These are phyloP conservation scores for Criorhina ranunculi DNA, from an alignment of 2,888 invertebrate genomes.

Conservation along the genomic window DNA sequence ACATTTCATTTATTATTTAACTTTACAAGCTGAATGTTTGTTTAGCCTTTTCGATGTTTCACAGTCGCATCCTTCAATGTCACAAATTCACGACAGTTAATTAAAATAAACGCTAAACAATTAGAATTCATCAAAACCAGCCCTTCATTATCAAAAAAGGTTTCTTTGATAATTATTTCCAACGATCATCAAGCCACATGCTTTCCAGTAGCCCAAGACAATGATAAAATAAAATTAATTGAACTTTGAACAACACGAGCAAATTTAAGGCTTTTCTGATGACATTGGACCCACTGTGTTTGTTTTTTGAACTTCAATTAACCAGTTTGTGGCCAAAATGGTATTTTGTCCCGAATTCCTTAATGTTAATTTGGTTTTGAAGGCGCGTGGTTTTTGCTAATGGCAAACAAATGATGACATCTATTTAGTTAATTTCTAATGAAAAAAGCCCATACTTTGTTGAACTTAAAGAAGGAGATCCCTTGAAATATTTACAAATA, in stretches of 20 bases:
- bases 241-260: slow-evolving; percentile 35
- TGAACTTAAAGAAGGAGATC: not conserved
- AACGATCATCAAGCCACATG: slow-evolving; percentile 35
- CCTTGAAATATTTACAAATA: no score
- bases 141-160: slow-evolving; percentile 31
- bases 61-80: not conserved
- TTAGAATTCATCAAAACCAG: slow-evolving; percentile 40
- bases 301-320: slow-evolving; percentile 30
- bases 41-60: not conserved
- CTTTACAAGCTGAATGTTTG: no score
- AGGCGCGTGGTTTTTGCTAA: slow-evolving; percentile 16
- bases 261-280: slow-evolving; percentile 24
- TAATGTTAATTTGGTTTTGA: slow-evolving; percentile 34
- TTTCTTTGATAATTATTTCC: slow-evolving; percentile 31
- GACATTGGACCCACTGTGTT: slow-evolving; percentile 27
- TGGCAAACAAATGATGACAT: slow-evolving; percentile 11
- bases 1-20: no score
- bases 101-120: slow-evolving; percentile 34
- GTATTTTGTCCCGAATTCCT: slow-evolving; percentile 4
- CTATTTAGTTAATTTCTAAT: not conserved
- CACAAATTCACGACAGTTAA: slow-evolving; percentile 33
- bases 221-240: slow-evolving; percentile 43
- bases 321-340: slow-evolving; percentile 12
- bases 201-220: slow-evolving; percentile 26
- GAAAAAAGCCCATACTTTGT: not conserved